Conservation (phyloP, 2,888 invertebrate genomes). For the Tuberolachnus salignus region DNA sequence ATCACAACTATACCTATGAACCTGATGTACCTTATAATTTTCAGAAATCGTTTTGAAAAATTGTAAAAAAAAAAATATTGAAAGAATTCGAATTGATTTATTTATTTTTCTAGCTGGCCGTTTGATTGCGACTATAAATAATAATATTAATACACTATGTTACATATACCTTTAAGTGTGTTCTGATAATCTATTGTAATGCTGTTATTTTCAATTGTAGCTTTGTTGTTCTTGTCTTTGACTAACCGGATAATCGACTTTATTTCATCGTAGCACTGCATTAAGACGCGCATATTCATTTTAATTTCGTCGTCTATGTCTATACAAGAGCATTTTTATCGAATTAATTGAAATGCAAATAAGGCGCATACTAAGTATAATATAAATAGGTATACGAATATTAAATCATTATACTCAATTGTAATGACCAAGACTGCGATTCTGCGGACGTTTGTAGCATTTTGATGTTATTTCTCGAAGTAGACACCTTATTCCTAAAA, state of each 20-base stretch:
- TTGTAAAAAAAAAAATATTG: no score
- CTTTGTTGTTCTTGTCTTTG: not conserved
- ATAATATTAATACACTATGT: not conserved
- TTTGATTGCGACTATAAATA: not conserved
- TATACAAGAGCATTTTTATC: no score
- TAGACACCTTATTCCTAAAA: no score
- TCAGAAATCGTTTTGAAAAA: no score
- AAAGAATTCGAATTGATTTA: no score
- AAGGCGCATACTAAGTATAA: no score
- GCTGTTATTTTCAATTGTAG: not conserved
- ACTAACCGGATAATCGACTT: not conserved
- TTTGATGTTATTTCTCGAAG: not conserved
- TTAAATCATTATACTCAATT: not conserved
- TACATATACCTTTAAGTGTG: slow-evolving; percentile 5
- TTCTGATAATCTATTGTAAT: not conserved
- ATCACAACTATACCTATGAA: no score
- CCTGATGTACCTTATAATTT: no score
- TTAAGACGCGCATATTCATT: not conserved
- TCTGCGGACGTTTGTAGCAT: not conserved
- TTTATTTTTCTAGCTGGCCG: no score
- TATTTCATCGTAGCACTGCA: not conserved
- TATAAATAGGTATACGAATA: not conserved
- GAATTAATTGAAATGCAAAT: no score
- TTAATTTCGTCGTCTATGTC: not conserved
- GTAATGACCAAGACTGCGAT: not conserved